A percentile compares a stretch with the other conserved stretches of the same genome.
Conservation (phyloP, 37 sponge, comb jelly and placozoan species). For the Aplysina aerophoba region DNA sequence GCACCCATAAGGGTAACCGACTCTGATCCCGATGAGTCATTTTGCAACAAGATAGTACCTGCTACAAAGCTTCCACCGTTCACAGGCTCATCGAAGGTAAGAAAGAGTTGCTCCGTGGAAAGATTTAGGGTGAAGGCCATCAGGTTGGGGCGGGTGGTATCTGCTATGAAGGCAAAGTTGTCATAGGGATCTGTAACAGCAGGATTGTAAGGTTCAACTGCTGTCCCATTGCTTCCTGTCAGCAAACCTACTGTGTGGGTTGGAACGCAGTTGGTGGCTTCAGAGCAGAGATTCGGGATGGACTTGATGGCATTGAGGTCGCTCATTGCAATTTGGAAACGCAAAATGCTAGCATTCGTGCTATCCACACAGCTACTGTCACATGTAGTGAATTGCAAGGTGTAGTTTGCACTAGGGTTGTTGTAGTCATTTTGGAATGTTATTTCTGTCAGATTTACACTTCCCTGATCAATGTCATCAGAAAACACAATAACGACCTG, state of each 20-base stretch:
- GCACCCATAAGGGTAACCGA: slow-evolving; percentile 40
- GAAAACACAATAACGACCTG: slow-evolving; percentile 61
- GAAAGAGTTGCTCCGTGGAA: not conserved
- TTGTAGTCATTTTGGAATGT: slow-evolving; percentile 18
- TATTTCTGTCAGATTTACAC: slow-evolving; percentile 53
- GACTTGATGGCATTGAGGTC: slow-evolving; percentile 83
- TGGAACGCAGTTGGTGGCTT: slow-evolving; percentile 73
- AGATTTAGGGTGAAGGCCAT: slow-evolving; percentile 29
- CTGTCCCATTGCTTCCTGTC: slow-evolving; percentile 38
- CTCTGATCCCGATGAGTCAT: slow-evolving; percentile 22
- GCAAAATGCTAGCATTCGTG: slow-evolving; percentile 11
- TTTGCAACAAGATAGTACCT: slow-evolving; percentile 28
- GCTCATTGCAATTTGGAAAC: slow-evolving; percentile 34
- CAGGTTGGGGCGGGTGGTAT: slow-evolving; percentile 32
- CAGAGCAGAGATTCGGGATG: slow-evolving; percentile 59
- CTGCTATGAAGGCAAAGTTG: not conserved
- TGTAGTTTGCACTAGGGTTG: not conserved
- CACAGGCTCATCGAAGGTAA: slow-evolving; percentile 70
- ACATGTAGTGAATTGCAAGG: not conserved
- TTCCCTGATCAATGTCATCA: slow-evolving; percentile 69
- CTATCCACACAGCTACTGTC: not conserved
- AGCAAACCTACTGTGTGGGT: slow-evolving; percentile 51
- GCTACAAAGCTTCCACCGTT: slow-evolving; percentile 23
- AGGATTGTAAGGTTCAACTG: not conserved
- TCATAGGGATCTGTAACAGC: not conserved